Evolutionary conservation across 2,888 invertebrate species (phyloP).

Genomic region (Loripinus fragilis): DNA sequence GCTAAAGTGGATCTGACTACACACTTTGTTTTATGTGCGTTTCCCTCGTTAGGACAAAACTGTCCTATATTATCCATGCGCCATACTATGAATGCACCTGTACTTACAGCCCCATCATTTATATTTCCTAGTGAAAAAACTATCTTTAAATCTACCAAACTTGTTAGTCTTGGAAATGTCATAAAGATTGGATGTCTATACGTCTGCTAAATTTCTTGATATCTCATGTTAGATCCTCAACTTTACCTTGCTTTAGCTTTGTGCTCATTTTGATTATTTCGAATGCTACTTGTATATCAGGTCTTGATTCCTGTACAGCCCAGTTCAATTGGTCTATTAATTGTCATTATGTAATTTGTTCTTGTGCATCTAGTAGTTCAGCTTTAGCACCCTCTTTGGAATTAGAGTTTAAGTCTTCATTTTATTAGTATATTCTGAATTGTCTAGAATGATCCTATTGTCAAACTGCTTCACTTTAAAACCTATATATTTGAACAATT

Average conservation of each 20-base stretch:
- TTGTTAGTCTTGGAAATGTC: conserved; percentile 30
- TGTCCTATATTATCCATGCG: conserved; percentile 30
- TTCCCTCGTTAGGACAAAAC: conserved; percentile 36
- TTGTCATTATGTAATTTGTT: conserved; percentile 29
- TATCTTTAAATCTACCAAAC: background rate
- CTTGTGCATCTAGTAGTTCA: background rate
- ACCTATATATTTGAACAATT: conserved; percentile 43
- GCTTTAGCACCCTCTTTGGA: conserved; percentile 23
- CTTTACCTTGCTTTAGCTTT: conserved; percentile 41
- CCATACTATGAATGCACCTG: conserved; percentile 34
- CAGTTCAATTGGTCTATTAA: conserved; percentile 42
- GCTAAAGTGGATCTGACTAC: conserved; percentile 40
- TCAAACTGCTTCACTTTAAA: background rate
- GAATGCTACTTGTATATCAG: conserved; percentile 47
- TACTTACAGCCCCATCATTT: conserved; percentile 20
- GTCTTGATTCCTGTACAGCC: conserved; percentile 38
- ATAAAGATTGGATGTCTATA: conserved; percentile 35
- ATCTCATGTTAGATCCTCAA: conserved; percentile 28
- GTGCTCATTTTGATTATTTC: conserved; percentile 48
- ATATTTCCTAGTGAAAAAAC: conserved; percentile 23
- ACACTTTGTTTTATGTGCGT: conserved; percentile 37
- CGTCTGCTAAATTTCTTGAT: conserved; percentile 31
- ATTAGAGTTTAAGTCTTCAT: conserved; percentile 5
- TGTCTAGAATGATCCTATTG: background rate
- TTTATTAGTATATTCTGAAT: background rate